These are phyloP conservation scores for Catagonus wagneri DNA, from an alignment of 2,113 vertebrate species.

Conservation along the genomic window DNA sequence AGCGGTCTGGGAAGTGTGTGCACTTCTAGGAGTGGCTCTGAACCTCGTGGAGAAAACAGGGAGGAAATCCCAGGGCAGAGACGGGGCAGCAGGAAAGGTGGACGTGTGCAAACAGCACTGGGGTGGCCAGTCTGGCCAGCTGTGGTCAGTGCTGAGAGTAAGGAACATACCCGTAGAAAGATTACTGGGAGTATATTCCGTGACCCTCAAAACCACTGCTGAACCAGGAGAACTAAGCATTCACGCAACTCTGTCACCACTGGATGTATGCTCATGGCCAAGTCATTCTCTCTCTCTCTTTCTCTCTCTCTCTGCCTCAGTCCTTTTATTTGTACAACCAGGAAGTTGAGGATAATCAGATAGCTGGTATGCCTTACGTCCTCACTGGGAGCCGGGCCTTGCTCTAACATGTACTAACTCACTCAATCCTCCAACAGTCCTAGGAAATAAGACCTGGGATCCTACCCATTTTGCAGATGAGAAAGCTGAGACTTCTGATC, in stretches of 20 bases:
- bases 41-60: neutral
- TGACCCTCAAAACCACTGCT: neutral
- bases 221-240: neutral
- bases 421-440: neutral
- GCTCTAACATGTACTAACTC: neutral
- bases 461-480: neutral
- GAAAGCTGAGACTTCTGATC: neutral
- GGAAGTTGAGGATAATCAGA: neutral
- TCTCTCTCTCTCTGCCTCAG: neutral
- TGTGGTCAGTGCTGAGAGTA: neutral
- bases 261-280: neutral
- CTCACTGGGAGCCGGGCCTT: neutral
- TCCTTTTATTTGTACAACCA: neutral
- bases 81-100: neutral
- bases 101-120: neutral
- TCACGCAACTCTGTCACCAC: neutral
- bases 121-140: neutral
- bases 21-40: neutral
- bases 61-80: conserved; percentile 12
- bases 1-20: neutral
- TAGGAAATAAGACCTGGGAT: neutral
- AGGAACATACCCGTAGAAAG: neutral
- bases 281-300: neutral
- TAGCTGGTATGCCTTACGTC: neutral
- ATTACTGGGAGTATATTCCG: neutral